A percentile compares a stretch with the other conserved stretches of the same genome.
Conservation (phyloP, 2,113 vertebrate genomes). For the Taxidea taxus region DNA sequence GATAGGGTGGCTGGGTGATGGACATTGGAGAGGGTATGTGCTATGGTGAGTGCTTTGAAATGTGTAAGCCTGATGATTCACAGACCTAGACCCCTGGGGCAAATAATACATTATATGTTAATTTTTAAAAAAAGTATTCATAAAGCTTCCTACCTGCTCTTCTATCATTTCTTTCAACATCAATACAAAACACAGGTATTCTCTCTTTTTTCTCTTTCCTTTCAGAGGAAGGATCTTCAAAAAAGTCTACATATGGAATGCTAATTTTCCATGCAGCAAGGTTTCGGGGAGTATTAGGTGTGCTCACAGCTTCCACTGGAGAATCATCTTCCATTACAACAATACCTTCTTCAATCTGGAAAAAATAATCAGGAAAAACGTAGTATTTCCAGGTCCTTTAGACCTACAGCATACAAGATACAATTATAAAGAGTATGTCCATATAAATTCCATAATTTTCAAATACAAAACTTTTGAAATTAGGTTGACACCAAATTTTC, state of each 20-base stretch:
- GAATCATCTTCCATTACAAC: constrained; percentile 95
- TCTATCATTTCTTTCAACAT: constrained; percentile 94
- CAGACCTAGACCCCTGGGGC: too few relatives aligned
- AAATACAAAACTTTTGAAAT: neutral
- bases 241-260: constrained; percentile 93
- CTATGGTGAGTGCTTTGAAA: too few relatives aligned
- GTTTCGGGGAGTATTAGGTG: constrained; percentile 88
- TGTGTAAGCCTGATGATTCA: too few relatives aligned
- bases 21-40: too few relatives aligned
- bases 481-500: constrained; percentile 2
- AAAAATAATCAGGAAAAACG: constrained; percentile 27
- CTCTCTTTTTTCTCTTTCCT: constrained; percentile 91
- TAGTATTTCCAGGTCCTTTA: constrained; percentile 9
- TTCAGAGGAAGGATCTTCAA: constrained; percentile 87
- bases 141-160: constrained; percentile 83
- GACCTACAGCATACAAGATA: neutral
- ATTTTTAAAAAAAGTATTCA: neutral
- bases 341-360: constrained; percentile 95
- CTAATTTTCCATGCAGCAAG: constrained; percentile 92
- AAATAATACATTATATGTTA: too few relatives aligned
- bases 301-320: constrained; percentile 84
- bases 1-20: too few relatives aligned
- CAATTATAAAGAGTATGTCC: neutral
- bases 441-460: neutral
- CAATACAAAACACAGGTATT: constrained; percentile 95